Conservation (phyloP, 2,797 vertebrate species). For the Denticeps clupeoides region DNA sequence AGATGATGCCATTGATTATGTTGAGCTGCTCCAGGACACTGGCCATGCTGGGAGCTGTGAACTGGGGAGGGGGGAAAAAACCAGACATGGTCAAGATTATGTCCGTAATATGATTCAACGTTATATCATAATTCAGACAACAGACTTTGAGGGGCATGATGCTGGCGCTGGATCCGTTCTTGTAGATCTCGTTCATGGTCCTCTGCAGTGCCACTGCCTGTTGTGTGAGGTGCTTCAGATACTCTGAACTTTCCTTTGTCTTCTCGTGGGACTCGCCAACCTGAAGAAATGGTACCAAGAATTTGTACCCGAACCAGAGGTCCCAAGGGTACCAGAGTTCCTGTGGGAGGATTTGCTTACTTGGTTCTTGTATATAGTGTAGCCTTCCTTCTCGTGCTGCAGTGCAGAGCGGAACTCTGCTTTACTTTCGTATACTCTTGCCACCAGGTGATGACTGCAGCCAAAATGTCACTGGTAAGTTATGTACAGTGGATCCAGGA, state of each 20-base stretch:
- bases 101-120: too few relatives aligned
- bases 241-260: conserved; percentile 98
- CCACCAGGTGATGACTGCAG: conserved; percentile 88
- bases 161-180: conserved; percentile 90
- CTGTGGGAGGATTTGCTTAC: conserved; percentile 43
- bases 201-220: conserved; percentile 95
- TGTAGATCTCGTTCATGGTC: conserved; percentile 99
- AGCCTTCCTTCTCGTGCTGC: conserved; percentile 97
- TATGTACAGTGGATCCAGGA: too few relatives aligned
- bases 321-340: too few relatives aligned
- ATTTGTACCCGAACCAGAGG: too few relatives aligned
- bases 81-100: too few relatives aligned
- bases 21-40: conserved; percentile 95
- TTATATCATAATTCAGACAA: neutral
- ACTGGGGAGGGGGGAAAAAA: conserved; percentile 53
- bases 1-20: conserved; percentile 97
- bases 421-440: conserved; percentile 94
- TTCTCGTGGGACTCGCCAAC: conserved; percentile 94
- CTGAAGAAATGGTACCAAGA: too few relatives aligned
- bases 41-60: conserved; percentile 96
- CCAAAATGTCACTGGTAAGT: conserved; percentile 2
- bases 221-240: conserved; percentile 96
- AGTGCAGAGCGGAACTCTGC: conserved; percentile 94
- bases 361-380: conserved; percentile 98
- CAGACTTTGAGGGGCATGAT: conserved; percentile 90